A percentile compares a stretch with the other conserved stretches of the same genome.
These are phyloP conservation scores for Vicugna pacos DNA, from an alignment of 2,113 vertebrate genomes.

Conservation along the genomic window DNA sequence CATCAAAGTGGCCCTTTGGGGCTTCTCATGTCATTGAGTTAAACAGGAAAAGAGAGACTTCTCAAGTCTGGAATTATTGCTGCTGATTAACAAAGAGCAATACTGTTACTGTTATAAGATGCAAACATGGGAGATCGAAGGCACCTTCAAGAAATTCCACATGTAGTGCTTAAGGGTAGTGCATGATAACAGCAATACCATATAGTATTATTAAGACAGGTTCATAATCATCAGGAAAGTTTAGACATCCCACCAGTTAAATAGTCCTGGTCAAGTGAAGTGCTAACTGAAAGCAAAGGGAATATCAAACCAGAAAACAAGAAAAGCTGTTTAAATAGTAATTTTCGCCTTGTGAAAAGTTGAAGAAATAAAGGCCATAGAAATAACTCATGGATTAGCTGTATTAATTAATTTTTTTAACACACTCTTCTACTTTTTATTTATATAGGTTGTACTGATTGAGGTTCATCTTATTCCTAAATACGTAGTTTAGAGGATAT, in stretches of 20 bases:
- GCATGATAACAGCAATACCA: background rate
- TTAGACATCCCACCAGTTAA: background rate
- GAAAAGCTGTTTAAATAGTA: background rate
- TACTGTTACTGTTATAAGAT: background rate
- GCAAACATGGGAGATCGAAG: background rate
- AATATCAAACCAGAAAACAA: background rate
- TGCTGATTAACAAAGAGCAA: background rate
- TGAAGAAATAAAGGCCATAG: background rate
- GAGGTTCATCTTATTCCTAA: background rate
- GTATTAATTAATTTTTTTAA: background rate
- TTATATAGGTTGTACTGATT: background rate
- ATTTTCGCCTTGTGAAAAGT: background rate
- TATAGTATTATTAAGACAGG: background rate
- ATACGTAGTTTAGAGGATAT: background rate
- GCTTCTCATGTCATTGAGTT: background rate
- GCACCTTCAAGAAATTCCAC: background rate
- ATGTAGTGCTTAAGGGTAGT: background rate
- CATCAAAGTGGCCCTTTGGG: background rate
- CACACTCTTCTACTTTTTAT: background rate
- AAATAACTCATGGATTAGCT: background rate
- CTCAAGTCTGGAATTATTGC: background rate
- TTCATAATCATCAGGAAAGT: background rate
- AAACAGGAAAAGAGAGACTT: background rate
- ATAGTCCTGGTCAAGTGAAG: background rate
- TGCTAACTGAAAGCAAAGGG: background rate